phyloP scores from a whole-genome alignment of 2,113 vertebrate genomes.

The Cochlearius cochlearius region DNA sequence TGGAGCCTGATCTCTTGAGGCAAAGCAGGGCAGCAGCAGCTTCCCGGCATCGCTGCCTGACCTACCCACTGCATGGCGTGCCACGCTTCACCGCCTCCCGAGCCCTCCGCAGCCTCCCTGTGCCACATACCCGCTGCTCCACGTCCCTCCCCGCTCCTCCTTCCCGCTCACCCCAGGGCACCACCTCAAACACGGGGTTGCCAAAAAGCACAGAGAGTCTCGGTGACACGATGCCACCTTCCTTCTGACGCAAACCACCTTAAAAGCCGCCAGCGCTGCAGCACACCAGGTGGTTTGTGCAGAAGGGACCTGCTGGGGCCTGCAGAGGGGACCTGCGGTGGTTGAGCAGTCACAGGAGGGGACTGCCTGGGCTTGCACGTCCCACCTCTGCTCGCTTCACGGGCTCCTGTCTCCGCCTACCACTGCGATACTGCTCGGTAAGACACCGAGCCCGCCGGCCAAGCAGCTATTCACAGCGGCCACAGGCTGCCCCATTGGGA shows the following conservation, averaged over 20 bases:
- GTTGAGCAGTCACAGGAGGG: neutral
- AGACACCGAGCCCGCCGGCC: neutral
- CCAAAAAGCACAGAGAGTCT: neutral
- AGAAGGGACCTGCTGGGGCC: neutral
- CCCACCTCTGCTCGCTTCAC: neutral
- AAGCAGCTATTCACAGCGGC: neutral
- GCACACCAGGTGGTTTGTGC: neutral
- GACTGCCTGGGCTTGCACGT: neutral
- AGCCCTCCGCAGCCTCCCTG: neutral
- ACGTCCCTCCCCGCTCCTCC: neutral
- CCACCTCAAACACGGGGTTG: neutral
- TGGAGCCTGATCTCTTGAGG: neutral
- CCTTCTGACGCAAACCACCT: neutral
- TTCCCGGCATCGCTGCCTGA: neutral
- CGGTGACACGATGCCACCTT: fast-evolving
- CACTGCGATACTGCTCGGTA: fast-evolving
- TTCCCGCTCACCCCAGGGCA: neutral
- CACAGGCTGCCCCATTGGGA: neutral
- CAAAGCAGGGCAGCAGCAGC: neutral
- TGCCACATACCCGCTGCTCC: neutral
- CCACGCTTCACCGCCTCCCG: fast-evolving
- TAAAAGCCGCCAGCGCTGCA: neutral
- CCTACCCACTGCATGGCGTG: neutral
- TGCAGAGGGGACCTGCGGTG: fast-evolving
- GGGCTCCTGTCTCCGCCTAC: neutral